A percentile compares a stretch with the other conserved stretches of the same genome.
Evolutionary conservation across 1,140 invertebrate species (phyloP).

Genomic region (Ceratina japonica): DNA sequence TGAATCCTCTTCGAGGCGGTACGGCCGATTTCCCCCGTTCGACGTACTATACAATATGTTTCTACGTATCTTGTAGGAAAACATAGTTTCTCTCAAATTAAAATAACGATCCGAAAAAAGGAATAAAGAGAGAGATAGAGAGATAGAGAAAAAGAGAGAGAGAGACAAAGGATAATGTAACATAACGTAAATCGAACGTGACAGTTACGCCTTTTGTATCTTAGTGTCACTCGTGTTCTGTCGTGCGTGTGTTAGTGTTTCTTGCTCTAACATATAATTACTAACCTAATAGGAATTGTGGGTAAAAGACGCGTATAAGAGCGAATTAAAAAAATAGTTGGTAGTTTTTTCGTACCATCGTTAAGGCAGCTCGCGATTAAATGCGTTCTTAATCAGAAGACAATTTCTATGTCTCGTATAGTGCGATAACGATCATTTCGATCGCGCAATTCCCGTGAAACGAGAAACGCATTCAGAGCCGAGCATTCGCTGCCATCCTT

Average conservation of each 20-base stretch:
- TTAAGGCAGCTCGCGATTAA: not conserved
- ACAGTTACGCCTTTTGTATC: constrained; percentile 48
- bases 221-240: constrained; percentile 35
- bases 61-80: constrained; percentile 2
- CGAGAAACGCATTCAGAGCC: constrained; percentile 35
- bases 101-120: constrained; percentile 34
- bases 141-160: constrained; percentile 49
- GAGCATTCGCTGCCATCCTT: constrained; percentile 27
- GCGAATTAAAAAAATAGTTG: not conserved
- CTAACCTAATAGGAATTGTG: too few relatives aligned
- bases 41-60: not conserved
- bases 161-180: constrained; percentile 44
- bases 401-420: not conserved
- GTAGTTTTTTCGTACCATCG: too few relatives aligned
- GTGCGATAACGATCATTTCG: not conserved
- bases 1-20: constrained; percentile 30
- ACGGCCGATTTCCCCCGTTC: constrained; percentile 8
- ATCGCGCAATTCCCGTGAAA: constrained; percentile 10
- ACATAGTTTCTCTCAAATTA: constrained; percentile 13
- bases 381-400: not conserved
- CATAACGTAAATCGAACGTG: constrained; percentile 51
- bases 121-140: constrained; percentile 19
- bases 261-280: not conserved
- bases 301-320: constrained; percentile 9
- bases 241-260: constrained; percentile 15